A percentile compares a stretch with the other conserved stretches of the same genome.
phyloP scores from a whole-genome alignment of 2,797 vertebrate species.

The Anolis apletophallus region DNA sequence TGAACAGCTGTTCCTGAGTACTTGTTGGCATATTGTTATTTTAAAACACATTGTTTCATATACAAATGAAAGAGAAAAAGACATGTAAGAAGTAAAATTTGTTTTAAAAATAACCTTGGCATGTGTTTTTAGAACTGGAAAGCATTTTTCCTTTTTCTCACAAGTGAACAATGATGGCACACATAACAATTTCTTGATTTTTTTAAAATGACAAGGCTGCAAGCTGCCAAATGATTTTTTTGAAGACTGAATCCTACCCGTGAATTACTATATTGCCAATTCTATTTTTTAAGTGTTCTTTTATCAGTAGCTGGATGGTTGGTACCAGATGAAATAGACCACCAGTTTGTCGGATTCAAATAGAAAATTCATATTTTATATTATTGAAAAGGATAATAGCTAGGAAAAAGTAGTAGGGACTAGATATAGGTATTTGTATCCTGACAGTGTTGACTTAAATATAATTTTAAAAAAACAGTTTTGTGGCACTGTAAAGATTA shows the following conservation, averaged over 20 bases:
- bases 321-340: neutral
- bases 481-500: neutral
- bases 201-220: neutral
- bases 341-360: neutral
- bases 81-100: too few relatives aligned
- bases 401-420: neutral
- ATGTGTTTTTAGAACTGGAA: neutral
- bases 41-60: neutral
- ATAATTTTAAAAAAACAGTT: slow-evolving; percentile 1
- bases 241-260: too few relatives aligned
- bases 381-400: neutral
- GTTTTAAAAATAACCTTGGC: neutral
- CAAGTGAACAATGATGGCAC: neutral
- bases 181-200: neutral
- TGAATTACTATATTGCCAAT: neutral
- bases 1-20: too few relatives aligned
- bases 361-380: neutral
- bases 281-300: neutral
- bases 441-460: neutral
- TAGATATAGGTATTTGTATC: neutral
- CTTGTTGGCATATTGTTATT: too few relatives aligned
- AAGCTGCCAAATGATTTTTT: neutral
- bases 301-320: neutral
- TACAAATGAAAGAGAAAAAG: neutral
- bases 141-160: neutral